Percentiles rank a stretch among this genome's conserved stretches.
Evolutionary conservation across 2,888 invertebrate genomes (phyloP).

Genomic region (Leptogaster cylindrica): DNA sequence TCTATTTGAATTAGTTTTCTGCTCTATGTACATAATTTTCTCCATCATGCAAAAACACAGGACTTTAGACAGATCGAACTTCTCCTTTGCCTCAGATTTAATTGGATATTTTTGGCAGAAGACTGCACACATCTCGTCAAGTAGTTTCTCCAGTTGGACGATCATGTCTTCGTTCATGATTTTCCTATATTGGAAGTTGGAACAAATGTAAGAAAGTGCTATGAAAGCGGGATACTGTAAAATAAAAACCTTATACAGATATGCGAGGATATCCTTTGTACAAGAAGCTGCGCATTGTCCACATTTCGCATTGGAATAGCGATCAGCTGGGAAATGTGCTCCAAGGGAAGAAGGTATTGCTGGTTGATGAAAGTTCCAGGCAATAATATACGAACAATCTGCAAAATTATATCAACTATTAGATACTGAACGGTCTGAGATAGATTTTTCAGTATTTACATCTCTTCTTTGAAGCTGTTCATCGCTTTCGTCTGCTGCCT

Average conservation of each 20-base stretch:
- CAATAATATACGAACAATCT: conserved; percentile 65
- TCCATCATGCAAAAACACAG: conserved; percentile 89
- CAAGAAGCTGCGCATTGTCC: conserved; percentile 73
- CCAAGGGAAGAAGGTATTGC: conserved; percentile 72
- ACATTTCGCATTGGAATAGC: conserved; percentile 87
- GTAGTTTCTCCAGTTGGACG: conserved; percentile 65
- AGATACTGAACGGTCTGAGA: too few relatives aligned
- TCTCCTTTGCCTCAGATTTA: conserved; percentile 63
- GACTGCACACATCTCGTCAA: conserved; percentile 68
- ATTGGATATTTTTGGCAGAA: conserved; percentile 65
- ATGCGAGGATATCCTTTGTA: conserved; percentile 53
- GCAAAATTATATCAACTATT: too few relatives aligned
- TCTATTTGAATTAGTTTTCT: conserved; percentile 71
- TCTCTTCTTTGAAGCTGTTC: conserved; percentile 49
- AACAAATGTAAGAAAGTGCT: too few relatives aligned
- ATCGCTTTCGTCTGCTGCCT: conserved; percentile 46
- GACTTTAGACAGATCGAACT: conserved; percentile 75
- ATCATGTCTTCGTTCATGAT: conserved; percentile 53
- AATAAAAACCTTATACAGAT: conserved; percentile 55
- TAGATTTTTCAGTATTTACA: too few relatives aligned
- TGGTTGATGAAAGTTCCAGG: conserved; percentile 87
- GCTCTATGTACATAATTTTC: conserved; percentile 82
- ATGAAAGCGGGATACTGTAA: neutral
- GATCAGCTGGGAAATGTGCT: conserved; percentile 73
- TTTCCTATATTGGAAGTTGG: conserved; percentile 51